Evolutionary conservation across 2,888 invertebrate species (phyloP).

Genomic region (Petrolisthes cinctipes): DNA sequence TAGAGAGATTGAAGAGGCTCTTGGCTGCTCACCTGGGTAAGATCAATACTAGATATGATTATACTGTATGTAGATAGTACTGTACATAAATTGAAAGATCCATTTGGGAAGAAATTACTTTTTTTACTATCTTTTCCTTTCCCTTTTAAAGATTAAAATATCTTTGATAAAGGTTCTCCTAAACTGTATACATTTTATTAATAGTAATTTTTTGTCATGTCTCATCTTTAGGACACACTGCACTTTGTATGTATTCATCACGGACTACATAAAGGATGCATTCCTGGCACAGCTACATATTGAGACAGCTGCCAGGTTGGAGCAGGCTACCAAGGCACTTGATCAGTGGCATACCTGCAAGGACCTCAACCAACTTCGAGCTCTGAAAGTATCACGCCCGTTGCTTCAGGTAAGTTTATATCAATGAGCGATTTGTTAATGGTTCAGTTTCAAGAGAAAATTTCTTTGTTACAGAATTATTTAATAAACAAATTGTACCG

Average conservation of each 20-base stretch:
- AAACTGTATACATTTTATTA: too few relatives aligned
- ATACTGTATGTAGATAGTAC: constrained; percentile 25
- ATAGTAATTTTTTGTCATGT: too few relatives aligned
- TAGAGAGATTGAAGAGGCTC: constrained; percentile 83
- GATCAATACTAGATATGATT: neutral
- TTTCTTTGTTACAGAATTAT: too few relatives aligned
- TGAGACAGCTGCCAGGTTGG: constrained; percentile 77
- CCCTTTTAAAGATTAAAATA: neutral
- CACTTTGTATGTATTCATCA: constrained; percentile 85
- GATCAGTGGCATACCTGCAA: constrained; percentile 85
- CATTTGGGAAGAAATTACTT: neutral
- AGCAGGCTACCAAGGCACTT: constrained; percentile 80
- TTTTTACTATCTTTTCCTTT: neutral
- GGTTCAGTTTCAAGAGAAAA: neutral
- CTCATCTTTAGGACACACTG: constrained; percentile 73
- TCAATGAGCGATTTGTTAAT: neutral
- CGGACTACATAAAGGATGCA: constrained; percentile 87
- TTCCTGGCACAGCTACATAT: constrained; percentile 84
- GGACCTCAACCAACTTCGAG: constrained; percentile 78
- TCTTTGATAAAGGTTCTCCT: too few relatives aligned
- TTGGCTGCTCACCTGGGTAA: constrained; percentile 70
- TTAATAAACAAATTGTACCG: too few relatives aligned
- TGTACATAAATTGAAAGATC: neutral
- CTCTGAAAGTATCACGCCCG: constrained; percentile 77
- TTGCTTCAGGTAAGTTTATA: constrained; percentile 74